Evolutionary conservation across 2,797 vertebrate genomes (phyloP).

Genomic region (Halcyon smyrnensis): DNA sequence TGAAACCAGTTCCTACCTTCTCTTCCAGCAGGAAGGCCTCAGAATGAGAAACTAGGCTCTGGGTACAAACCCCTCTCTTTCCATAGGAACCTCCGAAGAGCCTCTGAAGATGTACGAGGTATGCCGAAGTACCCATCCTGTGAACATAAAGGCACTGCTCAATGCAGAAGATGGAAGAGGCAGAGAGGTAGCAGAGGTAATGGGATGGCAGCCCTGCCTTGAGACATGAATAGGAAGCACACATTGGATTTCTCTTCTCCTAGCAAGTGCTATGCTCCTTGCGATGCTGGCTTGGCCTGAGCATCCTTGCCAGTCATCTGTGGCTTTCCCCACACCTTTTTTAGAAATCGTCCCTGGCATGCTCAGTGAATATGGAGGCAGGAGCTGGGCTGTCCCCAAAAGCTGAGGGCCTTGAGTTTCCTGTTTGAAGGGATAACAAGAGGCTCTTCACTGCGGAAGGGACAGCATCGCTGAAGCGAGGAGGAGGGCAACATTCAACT

Average conservation of each 20-base stretch:
- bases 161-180: neutral
- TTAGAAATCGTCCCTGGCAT: neutral
- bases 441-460: neutral
- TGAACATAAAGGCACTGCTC: neutral
- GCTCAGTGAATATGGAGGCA: neutral
- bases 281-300: neutral
- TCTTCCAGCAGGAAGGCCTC: neutral
- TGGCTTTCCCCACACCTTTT: neutral
- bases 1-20: neutral
- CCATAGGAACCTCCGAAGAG: neutral
- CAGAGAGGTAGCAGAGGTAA: neutral
- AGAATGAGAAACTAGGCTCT: neutral
- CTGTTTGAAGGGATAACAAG: neutral
- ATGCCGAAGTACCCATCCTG: rapidly evolving
- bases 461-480: neutral
- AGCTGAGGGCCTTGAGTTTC: neutral
- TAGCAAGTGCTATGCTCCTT: neutral
- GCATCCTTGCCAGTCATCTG: neutral
- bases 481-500: neutral
- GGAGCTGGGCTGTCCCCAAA: neutral
- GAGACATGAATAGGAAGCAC: neutral
- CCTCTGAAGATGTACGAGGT: neutral
- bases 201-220: neutral
- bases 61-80: neutral
- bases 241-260: neutral